Conservation (phyloP, 2,113 vertebrate genomes). For the Acrocephalus kingi region DNA sequence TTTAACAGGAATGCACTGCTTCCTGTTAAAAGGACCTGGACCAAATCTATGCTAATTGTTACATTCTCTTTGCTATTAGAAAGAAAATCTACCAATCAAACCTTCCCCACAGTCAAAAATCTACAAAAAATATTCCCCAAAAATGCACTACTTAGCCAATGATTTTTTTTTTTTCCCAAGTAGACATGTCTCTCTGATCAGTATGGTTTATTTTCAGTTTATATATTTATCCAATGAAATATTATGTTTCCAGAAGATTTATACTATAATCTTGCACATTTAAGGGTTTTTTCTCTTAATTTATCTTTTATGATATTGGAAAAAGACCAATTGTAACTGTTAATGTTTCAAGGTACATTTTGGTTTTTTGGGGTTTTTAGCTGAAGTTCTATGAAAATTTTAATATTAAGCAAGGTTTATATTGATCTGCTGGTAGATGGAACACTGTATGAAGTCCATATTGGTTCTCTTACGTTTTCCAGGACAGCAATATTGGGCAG, state of each 20-base stretch:
- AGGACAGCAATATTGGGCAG: background rate
- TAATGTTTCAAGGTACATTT: background rate
- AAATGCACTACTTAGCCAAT: accelerated
- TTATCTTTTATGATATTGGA: background rate
- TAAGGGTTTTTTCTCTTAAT: background rate
- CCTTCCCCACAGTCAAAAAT: background rate
- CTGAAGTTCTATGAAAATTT: background rate
- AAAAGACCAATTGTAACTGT: background rate
- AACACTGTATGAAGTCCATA: background rate
- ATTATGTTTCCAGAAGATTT: background rate
- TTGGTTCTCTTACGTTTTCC: background rate
- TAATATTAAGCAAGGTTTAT: background rate
- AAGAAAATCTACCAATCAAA: background rate
- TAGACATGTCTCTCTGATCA: background rate
- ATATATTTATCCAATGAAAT: background rate
- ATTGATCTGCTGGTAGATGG: background rate
- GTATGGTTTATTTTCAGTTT: background rate
- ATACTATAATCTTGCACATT: background rate
- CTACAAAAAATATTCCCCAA: background rate
- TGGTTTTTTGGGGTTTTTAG: background rate
- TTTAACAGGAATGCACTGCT: background rate
- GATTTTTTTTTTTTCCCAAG: background rate
- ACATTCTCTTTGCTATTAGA: background rate
- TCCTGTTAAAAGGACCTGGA: background rate
- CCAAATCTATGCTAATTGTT: background rate